Base-by-base conservation (phyloP, 2,113 vertebrate species). In the Nycticebus coucang region DNA sequence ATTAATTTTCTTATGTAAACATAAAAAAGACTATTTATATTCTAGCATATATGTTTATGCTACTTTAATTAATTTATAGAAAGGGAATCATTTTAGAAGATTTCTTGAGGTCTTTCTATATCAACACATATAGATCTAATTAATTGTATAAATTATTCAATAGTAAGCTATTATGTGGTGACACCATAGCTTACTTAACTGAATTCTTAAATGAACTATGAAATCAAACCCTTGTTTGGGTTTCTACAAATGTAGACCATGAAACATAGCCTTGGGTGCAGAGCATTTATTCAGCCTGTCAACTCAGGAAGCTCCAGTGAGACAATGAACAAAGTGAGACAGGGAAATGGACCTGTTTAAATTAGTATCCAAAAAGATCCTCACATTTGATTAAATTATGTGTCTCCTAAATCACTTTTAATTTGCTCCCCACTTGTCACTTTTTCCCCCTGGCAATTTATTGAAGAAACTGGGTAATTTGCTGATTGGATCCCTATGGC, bases 1-100 rank as follows among this genome's bases (percentile, higher is more conserved):
- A 19, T 74, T 59, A 85, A 45, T 80, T 79, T 96, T 80, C 18
- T 75, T 66, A 87, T 35, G 45, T 78, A 93, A 95, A 88, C 22
- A 30, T 71, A 41, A 24, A 84, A 94, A 86, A 19, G n/a, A 84
- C 37, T 87, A 53, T 82, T 77, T 15, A 33, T 41, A 21, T 69
- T 28, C 10, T 57, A 77, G 18, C 2, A 35, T 24, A 57, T 68
- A 19, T 92, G 24, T 24, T 71, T n/a, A 26, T 37, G 59, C 84
- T 85, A 57, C 64, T 66, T 55, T 83, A 62, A 77, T 79, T 93
- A 28, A 72, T 79, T 95, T 89, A 69, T 87, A 86, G 68, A 83
- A 68, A 78, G 19, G 74, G 45, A 93, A 78, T 89, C 10, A 37
- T 60, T 85, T 91, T 72, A 89, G 85, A 53, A 84, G 53, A 35